Evolutionary conservation across 2,797 vertebrate genomes (phyloP).

Genomic region (Galaxias olidus): DNA sequence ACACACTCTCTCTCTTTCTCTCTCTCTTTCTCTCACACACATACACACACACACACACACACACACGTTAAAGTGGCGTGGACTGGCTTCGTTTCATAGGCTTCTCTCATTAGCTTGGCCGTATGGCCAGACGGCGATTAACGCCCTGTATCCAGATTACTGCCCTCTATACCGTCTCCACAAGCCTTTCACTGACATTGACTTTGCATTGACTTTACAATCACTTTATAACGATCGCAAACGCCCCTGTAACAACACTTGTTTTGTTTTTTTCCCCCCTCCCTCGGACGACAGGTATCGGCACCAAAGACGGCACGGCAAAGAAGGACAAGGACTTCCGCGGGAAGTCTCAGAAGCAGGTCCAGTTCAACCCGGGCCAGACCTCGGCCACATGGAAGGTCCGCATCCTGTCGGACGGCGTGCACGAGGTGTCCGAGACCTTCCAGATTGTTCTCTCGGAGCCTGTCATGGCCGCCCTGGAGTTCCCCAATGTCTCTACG

Average conservation of each 20-base stretch:
- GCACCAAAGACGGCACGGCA: slow-evolving; percentile 85
- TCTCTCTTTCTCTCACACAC: too few relatives aligned
- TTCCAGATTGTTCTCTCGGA: slow-evolving; percentile 91
- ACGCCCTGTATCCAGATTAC: too few relatives aligned
- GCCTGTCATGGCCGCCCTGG: slow-evolving; percentile 89
- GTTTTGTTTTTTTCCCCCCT: too few relatives aligned
- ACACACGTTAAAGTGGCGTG: background rate
- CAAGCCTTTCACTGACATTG: too few relatives aligned
- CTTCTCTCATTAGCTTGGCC: too few relatives aligned
- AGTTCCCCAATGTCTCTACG: slow-evolving; percentile 78
- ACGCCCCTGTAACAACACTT: too few relatives aligned
- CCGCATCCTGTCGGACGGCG: slow-evolving; percentile 79
- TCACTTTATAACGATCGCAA: too few relatives aligned
- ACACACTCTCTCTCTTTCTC: background rate
- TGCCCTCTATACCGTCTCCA: too few relatives aligned
- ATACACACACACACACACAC: background rate
- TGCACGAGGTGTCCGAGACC: slow-evolving; percentile 85
- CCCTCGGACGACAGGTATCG: slow-evolving; percentile 76
- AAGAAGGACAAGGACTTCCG: slow-evolving; percentile 87
- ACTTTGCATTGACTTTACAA: too few relatives aligned
- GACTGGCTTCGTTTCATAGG: too few relatives aligned
- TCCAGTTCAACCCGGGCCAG: slow-evolving; percentile 96
- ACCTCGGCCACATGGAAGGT: slow-evolving; percentile 85
- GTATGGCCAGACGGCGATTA: too few relatives aligned
- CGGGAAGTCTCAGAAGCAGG: slow-evolving; percentile 89